These are phyloP conservation scores for Cotesia chilonis DNA, from an alignment of 1,140 invertebrate genomes.

Conservation along the genomic window DNA sequence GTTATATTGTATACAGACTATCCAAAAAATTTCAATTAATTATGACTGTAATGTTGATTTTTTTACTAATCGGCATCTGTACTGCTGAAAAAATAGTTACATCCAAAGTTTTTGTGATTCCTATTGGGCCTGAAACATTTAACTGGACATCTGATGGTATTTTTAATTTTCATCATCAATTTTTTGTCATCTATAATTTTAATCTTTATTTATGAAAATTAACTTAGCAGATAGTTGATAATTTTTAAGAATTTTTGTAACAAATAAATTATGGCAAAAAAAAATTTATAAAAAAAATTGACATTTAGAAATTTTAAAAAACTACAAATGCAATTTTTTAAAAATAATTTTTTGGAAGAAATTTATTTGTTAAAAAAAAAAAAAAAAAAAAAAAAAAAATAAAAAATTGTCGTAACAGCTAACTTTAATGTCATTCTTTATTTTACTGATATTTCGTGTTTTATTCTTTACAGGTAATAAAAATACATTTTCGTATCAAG, in stretches of 20 bases:
- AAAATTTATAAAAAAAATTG: too few relatives aligned
- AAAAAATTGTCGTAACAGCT: not conserved
- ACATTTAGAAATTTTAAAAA: too few relatives aligned
- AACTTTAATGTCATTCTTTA: not conserved
- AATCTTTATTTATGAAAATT: too few relatives aligned
- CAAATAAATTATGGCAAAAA: too few relatives aligned
- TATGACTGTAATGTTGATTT: slow-evolving; percentile 34
- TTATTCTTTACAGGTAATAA: slow-evolving; percentile 57
- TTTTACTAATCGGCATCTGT: slow-evolving; percentile 37
- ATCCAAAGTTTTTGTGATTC: slow-evolving; percentile 65
- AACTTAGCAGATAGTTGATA: too few relatives aligned
- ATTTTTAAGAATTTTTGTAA: too few relatives aligned
- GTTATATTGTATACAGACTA: not conserved
- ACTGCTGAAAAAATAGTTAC: slow-evolving; percentile 59
- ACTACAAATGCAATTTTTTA: too few relatives aligned
- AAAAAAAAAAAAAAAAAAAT: not conserved
- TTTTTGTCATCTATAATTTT: too few relatives aligned
- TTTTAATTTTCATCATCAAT: not conserved
- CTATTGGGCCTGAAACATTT: slow-evolving; percentile 64
- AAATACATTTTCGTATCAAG: slow-evolving; percentile 74
- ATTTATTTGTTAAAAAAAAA: not conserved
- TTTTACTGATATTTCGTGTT: not conserved
- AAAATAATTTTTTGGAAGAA: too few relatives aligned
- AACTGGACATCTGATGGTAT: slow-evolving; percentile 64
- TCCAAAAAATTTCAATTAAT: slow-evolving; percentile 33